Evolutionary conservation across 2,113 vertebrate species (phyloP).

Genomic region (Leiothrix lutea): DNA sequence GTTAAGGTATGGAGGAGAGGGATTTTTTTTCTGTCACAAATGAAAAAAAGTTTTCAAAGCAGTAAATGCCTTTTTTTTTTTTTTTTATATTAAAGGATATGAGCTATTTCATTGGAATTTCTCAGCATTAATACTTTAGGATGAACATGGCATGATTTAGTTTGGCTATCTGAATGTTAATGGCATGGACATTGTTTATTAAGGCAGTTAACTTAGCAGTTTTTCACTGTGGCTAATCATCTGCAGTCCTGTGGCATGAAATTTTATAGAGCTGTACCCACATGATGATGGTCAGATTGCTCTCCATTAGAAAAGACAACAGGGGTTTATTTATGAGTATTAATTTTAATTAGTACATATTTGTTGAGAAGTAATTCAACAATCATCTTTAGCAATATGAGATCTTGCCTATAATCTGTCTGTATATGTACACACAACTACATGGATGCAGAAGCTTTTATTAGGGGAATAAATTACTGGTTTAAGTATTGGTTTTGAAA

Average conservation of each 20-base stretch:
- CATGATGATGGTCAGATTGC: background rate
- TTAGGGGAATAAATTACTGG: constrained; percentile 4
- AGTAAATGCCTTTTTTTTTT: background rate
- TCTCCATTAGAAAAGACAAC: background rate
- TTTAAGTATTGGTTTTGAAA: constrained; percentile 30
- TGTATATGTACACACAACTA: background rate
- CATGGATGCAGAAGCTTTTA: background rate
- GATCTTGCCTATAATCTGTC: background rate
- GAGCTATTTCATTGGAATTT: background rate
- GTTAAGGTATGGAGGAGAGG: background rate
- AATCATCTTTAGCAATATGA: background rate
- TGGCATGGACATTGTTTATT: constrained; percentile 6
- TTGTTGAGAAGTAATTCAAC: background rate
- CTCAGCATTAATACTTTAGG: background rate
- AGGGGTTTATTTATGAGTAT: constrained; percentile 16
- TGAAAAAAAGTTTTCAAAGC: background rate
- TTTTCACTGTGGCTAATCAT: background rate
- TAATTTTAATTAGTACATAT: constrained; percentile 30
- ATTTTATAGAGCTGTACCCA: background rate
- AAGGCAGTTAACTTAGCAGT: background rate
- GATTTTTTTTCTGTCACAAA: background rate
- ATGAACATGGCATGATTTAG: background rate
- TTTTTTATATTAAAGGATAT: background rate
- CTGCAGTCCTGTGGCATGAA: background rate
- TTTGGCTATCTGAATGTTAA: constrained; percentile 12